Base-by-base conservation (phyloP, 1,140 invertebrate species). In the Brachionus calyciflorus region DNA sequence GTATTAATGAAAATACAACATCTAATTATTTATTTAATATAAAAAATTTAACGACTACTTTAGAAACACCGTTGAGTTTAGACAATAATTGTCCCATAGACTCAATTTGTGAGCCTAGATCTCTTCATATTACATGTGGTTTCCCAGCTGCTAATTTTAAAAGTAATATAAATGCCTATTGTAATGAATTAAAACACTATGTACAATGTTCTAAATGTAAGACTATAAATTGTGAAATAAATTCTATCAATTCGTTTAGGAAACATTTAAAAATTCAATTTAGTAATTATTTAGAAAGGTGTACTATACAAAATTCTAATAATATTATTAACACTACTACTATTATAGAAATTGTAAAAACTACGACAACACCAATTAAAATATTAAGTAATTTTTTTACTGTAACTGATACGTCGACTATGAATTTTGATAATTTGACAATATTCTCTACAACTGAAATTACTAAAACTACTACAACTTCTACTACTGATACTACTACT, bases 131-230 rank as follows among this genome's bases (percentile, higher is more conserved):
- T 37, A 73, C 69, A 0, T 73, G 69, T 55, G 69, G 69, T 19
- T 73, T 51, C 33, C 69, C 69, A 14, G 46, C 51, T 51, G 69
- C 69, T 12, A 73, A 73, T 49, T 46, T 46, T 10, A 73, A 55
- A 33, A 73, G 37, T 19, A 73, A 73, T 55, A 7, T 73, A 41
- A 73, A 73, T 21, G 69, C 69, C 10, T 73, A 73, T 14, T 73
- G 69, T 30, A 73, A 73, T 41, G 69, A 73, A 28, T 21, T 73
- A 5, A 73, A 49, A 55, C 69, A 73, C 21, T 73, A 73, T 53
- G 41, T 73, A n/a, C 69, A 51, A 37, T 73, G 69, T 55, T 30
- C 69, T 28, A 51, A 51, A 40, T 73, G 69, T 21, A 73, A 73
- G 26, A 73, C 46, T 19, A 33, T 73, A 12, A 51, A 40, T 14